These are phyloP conservation scores for Drosophila peninsularis DNA, from an alignment of 2,888 invertebrate species.

Conservation along the genomic window DNA sequence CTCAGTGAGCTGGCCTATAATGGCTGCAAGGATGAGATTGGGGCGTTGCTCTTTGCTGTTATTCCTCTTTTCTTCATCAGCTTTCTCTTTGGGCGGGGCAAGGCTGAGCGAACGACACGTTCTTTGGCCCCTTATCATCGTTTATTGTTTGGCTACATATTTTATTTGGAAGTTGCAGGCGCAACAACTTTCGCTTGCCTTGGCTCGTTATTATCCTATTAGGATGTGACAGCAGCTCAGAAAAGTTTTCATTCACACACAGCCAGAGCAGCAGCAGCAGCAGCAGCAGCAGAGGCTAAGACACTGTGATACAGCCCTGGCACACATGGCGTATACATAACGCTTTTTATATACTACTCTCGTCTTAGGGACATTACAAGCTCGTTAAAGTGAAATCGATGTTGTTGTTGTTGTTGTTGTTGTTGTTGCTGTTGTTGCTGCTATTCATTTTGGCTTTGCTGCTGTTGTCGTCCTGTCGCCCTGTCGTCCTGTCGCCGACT, in stretches of 20 bases:
- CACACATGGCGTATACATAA: slow-evolving; percentile 75
- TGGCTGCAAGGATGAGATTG: slow-evolving; percentile 29
- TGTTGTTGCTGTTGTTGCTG: slow-evolving; percentile 43
- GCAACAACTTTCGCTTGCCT: slow-evolving; percentile 74
- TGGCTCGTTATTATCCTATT: slow-evolving; percentile 79
- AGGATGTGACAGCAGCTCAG: slow-evolving; percentile 75
- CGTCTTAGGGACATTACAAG: slow-evolving; percentile 77
- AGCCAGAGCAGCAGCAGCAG: slow-evolving; percentile 24
- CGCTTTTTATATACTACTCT: slow-evolving; percentile 76
- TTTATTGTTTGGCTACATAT: slow-evolving; percentile 75
- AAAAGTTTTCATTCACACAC: slow-evolving; percentile 70
- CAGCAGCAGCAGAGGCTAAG: slow-evolving; percentile 6
- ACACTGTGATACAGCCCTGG: slow-evolving; percentile 12
- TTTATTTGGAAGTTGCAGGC: slow-evolving; percentile 69
- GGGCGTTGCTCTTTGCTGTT: slow-evolving; percentile 3
- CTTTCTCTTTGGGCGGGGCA: not conserved
- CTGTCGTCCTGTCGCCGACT: slow-evolving; percentile 2
- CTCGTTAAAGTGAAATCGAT: slow-evolving; percentile 80
- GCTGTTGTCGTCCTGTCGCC: not conserved
- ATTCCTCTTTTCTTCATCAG: not conserved
- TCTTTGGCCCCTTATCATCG: slow-evolving; percentile 76
- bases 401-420: slow-evolving; percentile 71
- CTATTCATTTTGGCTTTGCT: slow-evolving; percentile 44
- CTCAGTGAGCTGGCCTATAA: slow-evolving; percentile 60
- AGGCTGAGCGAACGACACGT: slow-evolving; percentile 60